Conservation (phyloP, 2,888 invertebrate genomes). For the Eumerus sabulonum region DNA sequence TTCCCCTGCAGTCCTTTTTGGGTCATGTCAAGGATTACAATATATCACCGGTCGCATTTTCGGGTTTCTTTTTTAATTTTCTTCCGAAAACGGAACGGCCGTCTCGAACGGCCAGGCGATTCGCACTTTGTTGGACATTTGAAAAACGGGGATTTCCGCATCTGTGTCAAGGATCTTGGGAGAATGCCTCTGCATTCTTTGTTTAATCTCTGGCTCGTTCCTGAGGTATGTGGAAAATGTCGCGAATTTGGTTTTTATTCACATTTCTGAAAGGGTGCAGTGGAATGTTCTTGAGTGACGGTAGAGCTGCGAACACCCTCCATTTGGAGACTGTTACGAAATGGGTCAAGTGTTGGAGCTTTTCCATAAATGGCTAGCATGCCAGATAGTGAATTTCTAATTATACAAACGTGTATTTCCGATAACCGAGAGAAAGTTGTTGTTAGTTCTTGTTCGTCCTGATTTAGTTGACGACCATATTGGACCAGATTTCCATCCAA, state of each 20-base stretch:
- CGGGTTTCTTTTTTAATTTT: constrained; percentile 48
- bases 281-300: constrained; percentile 44
- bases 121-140: constrained; percentile 44
- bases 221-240: constrained; percentile 53
- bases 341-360: no score
- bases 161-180: constrained; percentile 44
- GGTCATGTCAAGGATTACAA: constrained; percentile 67
- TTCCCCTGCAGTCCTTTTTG: constrained; percentile 60
- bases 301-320: background rate
- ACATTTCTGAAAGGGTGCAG: constrained; percentile 23
- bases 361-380: background rate
- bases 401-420: no score
- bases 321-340: background rate
- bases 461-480: no score
- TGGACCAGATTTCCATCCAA: no score
- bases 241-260: constrained; percentile 45
- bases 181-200: constrained; percentile 27
- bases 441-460: no score
- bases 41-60: constrained; percentile 66
- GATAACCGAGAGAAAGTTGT: no score
- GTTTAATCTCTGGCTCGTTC: constrained; percentile 50
- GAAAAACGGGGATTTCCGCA: constrained; percentile 61
- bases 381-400: background rate
- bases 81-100: constrained; percentile 3
- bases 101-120: constrained; percentile 13